A percentile compares a stretch with the other conserved stretches of the same genome.
Conservation (phyloP, 2,113 vertebrate species). For the Ctenomys sociabilis region DNA sequence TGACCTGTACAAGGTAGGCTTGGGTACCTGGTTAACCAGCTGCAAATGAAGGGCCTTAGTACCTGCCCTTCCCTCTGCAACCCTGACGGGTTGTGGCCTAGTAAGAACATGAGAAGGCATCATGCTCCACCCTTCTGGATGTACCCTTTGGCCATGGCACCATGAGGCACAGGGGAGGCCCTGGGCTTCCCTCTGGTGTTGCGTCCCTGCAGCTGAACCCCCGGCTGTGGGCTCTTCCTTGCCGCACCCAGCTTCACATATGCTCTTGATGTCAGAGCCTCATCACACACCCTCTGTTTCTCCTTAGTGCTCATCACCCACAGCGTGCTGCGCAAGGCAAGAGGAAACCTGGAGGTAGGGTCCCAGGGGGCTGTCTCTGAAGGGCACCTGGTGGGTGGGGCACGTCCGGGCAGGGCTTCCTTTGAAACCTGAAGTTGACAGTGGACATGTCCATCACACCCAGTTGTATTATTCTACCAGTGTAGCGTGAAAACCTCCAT, state of each 20-base stretch:
- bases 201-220: accelerated
- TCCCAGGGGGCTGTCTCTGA: background rate
- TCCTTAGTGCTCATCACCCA: conserved; percentile 92
- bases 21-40: accelerated
- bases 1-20: background rate
- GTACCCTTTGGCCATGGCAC: background rate
- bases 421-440: background rate
- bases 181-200: background rate
- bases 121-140: background rate
- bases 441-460: accelerated
- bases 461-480: background rate
- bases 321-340: conserved; percentile 94
- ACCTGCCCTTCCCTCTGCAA: background rate
- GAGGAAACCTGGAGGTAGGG: conserved; percentile 96
- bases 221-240: background rate
- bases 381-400: accelerated
- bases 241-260: accelerated
- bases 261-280: accelerated
- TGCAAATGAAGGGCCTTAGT: background rate
- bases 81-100: background rate
- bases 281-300: conserved; percentile 7
- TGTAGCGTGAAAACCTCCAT: accelerated
- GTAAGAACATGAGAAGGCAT: background rate
- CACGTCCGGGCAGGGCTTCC: background rate
- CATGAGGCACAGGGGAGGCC: background rate